A percentile compares a stretch with the other conserved stretches of the same genome.
Evolutionary conservation across 2,888 invertebrate genomes (phyloP).

Genomic region (Itoplectis maculator): DNA sequence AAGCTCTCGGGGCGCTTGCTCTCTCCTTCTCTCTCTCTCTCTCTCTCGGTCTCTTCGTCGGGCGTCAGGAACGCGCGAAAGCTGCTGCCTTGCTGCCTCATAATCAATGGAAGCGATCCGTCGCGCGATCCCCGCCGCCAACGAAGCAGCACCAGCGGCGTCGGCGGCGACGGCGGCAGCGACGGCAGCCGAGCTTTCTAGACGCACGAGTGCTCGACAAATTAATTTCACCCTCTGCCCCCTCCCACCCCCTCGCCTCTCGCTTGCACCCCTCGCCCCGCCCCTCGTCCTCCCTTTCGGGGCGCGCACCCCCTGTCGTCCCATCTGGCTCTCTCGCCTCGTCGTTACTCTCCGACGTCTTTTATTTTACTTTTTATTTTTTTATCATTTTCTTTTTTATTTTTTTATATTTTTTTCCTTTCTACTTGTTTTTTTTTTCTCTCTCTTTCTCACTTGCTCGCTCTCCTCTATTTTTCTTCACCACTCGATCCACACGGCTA

Average conservation of each 20-base stretch:
- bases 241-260: too few species aligned
- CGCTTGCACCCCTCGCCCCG: neutral
- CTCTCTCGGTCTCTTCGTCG: neutral
- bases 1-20: conserved; percentile 69
- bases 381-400: neutral
- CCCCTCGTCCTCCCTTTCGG: neutral
- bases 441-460: neutral
- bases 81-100: conserved; percentile 71
- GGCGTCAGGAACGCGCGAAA: conserved; percentile 57
- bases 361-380: neutral
- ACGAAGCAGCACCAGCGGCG: conserved; percentile 47
- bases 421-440: too few species aligned
- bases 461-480: conserved; percentile 25
- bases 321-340: conserved; percentile 39
- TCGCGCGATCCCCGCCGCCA: conserved; percentile 66
- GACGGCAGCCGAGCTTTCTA: conserved; percentile 59
- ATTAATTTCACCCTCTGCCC: conserved; percentile 76
- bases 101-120: conserved; percentile 81
- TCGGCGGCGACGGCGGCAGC: neutral
- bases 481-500: conserved; percentile 35
- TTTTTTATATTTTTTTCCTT: conserved; percentile 20
- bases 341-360: conserved; percentile 5
- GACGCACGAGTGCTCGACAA: conserved; percentile 73
- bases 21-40: conserved; percentile 10
- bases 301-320: conserved; percentile 70